Evolutionary conservation across 2,888 invertebrate species (phyloP), one percentile per base, ranked within the genome.

Genomic region (Pollenia labialis): DNA sequence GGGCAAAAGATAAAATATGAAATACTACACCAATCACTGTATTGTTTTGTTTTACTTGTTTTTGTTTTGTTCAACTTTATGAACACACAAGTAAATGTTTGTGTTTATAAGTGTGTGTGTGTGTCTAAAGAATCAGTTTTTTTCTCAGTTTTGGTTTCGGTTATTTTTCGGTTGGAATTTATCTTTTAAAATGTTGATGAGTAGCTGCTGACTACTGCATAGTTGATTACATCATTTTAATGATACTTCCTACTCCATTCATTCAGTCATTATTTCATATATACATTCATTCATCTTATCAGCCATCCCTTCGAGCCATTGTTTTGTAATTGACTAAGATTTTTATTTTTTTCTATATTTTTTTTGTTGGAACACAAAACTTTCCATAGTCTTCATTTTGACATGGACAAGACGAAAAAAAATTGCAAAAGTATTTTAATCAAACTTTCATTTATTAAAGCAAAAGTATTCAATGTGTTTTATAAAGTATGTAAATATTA

Each of bases 141-240:
- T 64, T 14, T 8, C 3, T 48, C 44, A 44, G 18, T 10, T 64
- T 72, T 77, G 18, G 40, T 60, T 81, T 60, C 60, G 50, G 9
- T 9, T 68, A 68, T 60, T 68, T 60, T 10, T 75, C 16, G 46
- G 46, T 50, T 60, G 48, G 50, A 62, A 64, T 64, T 62, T 69
- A 52, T 75, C 69, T 82, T 64, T 54, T 80, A 52, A 75, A 80
- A 74, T 79, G 79, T 75, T 85, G 81, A 68, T 86, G 85, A 75
- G 75, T 58, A 68, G 75, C 71, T 85, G 82, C 42, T 75, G 82
- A 82, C 74, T 79, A 44, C 58, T 82, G 62, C 56, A 71, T 75
- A 71, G 85, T 86, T 85, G 82, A 85, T 82, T 82, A 82, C 82
- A 80, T 82, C 79, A 79, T 75, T 82, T 82, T 85, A 85, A 82